These are phyloP conservation scores for Altica lythri DNA, from an alignment of 2,888 invertebrate species.

Conservation along the genomic window DNA sequence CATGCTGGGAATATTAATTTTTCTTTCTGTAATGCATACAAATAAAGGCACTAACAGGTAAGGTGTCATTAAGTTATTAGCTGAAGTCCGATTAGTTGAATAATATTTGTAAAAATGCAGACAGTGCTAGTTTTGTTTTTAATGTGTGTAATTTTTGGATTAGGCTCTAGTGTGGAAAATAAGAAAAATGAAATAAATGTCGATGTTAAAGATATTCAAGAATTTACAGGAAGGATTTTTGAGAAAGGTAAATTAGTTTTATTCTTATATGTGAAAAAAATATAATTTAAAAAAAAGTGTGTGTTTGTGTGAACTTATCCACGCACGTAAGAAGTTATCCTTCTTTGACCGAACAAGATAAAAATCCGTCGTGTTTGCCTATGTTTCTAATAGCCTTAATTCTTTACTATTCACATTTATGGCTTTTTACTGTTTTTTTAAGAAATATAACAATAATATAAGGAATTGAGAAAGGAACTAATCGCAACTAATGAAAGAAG, in stretches of 20 bases:
- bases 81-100: background rate
- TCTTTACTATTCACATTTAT: no score
- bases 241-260: conserved; percentile 34
- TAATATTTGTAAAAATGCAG: no score
- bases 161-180: conserved; percentile 20
- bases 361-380: no score
- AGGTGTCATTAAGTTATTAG: conserved; percentile 7
- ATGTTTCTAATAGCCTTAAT: no score
- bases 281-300: background rate
- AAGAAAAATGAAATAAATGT: background rate
- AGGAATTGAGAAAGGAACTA: no score
- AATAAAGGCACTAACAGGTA: conserved; percentile 17
- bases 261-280: background rate
- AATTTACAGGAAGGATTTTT: conserved; percentile 35
- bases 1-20: conserved; percentile 21
- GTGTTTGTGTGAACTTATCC: no score
- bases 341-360: no score
- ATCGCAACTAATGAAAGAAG: no score
- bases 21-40: conserved; percentile 23
- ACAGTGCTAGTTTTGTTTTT: conserved; percentile 12
- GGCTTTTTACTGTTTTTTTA: no score
- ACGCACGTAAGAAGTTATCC: no score
- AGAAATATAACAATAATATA: no score
- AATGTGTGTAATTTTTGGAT: conserved; percentile 17
- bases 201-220: conserved; percentile 2